phyloP scores from a whole-genome alignment of 2,797 vertebrate genomes.

The Rhinogobio ventralis region DNA sequence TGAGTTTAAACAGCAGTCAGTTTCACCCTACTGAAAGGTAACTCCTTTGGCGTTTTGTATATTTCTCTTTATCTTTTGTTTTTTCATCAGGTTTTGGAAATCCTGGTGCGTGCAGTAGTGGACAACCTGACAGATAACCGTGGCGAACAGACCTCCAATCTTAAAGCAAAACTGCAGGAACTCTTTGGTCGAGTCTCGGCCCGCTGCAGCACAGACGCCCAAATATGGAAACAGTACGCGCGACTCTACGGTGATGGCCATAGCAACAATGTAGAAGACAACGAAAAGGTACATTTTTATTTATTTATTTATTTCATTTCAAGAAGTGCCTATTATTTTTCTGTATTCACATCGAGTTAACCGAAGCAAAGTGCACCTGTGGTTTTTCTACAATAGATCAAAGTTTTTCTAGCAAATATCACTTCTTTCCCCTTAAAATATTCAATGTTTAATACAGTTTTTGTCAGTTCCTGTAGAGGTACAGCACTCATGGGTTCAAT shows the following conservation, averaged over 20 bases:
- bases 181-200: constrained; percentile 90
- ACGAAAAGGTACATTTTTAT: constrained; percentile 83
- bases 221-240: constrained; percentile 90
- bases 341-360: background rate
- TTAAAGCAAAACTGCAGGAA: constrained; percentile 83
- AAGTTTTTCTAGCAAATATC: background rate
- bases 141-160: constrained; percentile 73
- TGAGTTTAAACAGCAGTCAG: constrained; percentile 5
- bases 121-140: constrained; percentile 79
- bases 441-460: background rate
- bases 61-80: background rate
- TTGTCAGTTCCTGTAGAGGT: background rate
- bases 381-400: background rate
- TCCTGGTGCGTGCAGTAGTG: constrained; percentile 85
- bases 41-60: background rate
- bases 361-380: background rate
- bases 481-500: background rate
- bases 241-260: constrained; percentile 84
- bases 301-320: background rate
- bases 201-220: constrained; percentile 82
- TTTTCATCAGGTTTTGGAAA: constrained; percentile 83
- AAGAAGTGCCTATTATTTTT: background rate
- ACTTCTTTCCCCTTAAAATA: background rate
- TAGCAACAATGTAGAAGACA: constrained; percentile 79
- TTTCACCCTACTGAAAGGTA: background rate